Evolutionary conservation across 2,797 vertebrate species (phyloP).

Genomic region (Lepilemur ruficaudatus): DNA sequence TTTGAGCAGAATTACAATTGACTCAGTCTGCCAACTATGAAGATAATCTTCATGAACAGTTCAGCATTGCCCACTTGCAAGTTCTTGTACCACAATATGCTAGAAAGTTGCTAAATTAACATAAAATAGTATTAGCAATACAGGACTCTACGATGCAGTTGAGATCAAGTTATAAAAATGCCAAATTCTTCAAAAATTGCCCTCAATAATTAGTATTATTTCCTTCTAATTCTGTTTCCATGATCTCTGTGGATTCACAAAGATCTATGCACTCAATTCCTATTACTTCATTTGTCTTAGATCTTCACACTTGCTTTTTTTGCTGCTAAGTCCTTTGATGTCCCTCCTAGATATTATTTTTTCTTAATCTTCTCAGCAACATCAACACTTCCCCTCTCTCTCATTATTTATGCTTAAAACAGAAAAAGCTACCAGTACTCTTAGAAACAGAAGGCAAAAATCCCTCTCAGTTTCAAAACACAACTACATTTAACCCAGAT

Average conservation of each 20-base stretch:
- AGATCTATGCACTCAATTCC: background rate
- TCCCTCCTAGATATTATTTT: background rate
- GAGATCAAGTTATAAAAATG: background rate
- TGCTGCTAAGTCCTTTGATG: background rate
- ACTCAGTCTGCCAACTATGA: background rate
- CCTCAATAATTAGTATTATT: background rate
- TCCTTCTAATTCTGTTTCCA: background rate
- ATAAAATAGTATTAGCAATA: background rate
- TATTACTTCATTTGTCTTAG: background rate
- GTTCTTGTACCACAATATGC: background rate
- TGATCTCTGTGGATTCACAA: background rate
- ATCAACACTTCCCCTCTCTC: background rate
- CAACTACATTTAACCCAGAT: background rate
- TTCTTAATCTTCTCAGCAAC: background rate
- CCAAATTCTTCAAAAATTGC: background rate
- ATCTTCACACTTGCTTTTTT: background rate
- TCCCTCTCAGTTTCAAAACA: background rate
- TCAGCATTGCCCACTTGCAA: background rate
- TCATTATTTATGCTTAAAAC: background rate
- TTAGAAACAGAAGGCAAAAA: background rate
- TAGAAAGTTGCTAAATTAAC: background rate
- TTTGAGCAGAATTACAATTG: background rate
- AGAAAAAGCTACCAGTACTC: background rate
- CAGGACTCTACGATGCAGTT: background rate
- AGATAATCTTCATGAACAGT: background rate